These are phyloP conservation scores for Bathynomus jamesi DNA, from an alignment of 1,140 invertebrate genomes.

Conservation along the genomic window DNA sequence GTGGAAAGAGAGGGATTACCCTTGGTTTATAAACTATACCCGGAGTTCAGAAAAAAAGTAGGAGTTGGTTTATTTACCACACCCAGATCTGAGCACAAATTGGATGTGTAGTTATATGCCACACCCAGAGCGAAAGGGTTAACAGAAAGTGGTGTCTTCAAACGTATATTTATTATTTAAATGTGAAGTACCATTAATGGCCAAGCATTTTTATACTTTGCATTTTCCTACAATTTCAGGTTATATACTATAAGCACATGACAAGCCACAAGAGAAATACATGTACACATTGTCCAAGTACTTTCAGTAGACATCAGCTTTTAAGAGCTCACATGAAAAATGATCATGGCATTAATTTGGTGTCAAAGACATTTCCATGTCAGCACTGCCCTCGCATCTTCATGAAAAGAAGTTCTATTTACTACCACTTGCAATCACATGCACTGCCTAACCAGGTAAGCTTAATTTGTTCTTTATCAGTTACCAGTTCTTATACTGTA, in stretches of 20 bases:
- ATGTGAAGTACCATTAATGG: too few relatives aligned
- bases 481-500: too few relatives aligned
- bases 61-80: too few relatives aligned
- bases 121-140: neutral
- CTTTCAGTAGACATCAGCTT: conserved; percentile 19
- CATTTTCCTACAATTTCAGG: conserved; percentile 1
- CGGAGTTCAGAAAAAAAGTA: neutral
- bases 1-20: neutral
- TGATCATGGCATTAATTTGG: conserved; percentile 18
- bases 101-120: too few relatives aligned
- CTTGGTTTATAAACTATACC: neutral
- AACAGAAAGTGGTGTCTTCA: neutral
- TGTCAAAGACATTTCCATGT: conserved; percentile 19
- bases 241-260: conserved; percentile 14
- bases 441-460: conserved; percentile 13
- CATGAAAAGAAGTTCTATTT: conserved; percentile 21
- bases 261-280: conserved; percentile 21
- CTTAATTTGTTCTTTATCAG: neutral
- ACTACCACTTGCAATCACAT: conserved; percentile 20
- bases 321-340: conserved; percentile 22
- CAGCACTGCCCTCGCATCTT: conserved; percentile 10
- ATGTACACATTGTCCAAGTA: conserved; percentile 17
- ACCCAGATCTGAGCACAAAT: too few relatives aligned
- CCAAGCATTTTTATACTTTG: too few relatives aligned
- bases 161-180: neutral